Evolutionary conservation across 2,888 invertebrate genomes (phyloP), one percentile per base, ranked within the genome.

Genomic region (Plutella xylostella): DNA sequence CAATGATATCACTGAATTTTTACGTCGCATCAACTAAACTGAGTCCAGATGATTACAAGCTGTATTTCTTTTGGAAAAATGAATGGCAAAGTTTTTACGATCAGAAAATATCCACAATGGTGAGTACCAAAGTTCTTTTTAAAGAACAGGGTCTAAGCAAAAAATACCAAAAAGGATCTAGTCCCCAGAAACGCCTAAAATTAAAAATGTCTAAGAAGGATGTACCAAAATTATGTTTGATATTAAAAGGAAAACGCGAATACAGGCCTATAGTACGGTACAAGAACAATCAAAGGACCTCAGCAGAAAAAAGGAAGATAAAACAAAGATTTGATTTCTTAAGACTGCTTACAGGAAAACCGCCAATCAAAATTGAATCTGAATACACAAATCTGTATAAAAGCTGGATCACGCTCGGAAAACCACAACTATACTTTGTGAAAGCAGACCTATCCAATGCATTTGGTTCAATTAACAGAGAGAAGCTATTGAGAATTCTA

Each of bases 81-180:
- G 61, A 75, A 33, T 85, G 85, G 85, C 84, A 85, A 54, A 72
- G 77, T 48, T 78, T 72, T 53, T 79, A 73, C 57, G 78, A 83
- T 43, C 71, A 63, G 52, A 67, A 71, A 46, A 57, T 84, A 28
- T 61, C 63, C 9, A 60, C 63, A 44, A 67, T 83, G 68, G 45
- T 74, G 19, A 58, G 20, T 56, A n/a, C 57, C 57, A 6, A 71
- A 65, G 54, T 54, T 68, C 25, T 58, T 84, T 41, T 57, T 55
- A 31, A 79, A 69, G 57, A 63, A 50, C 58, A 58, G 70, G 47
- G 66, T 47, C 44, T 68, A 3, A 68, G 72, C 1, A 72, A 68
- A 49, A 66, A 57, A 48, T 41, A 56, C n/a, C n/a, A n/a, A n/a
- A n/a, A n/a, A n/a, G n/a, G n/a, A n/a, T n/a, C n/a, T n/a, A n/a